Base-by-base conservation (phyloP, 2,113 vertebrate species). In the Pygoscelis antarcticus region DNA sequence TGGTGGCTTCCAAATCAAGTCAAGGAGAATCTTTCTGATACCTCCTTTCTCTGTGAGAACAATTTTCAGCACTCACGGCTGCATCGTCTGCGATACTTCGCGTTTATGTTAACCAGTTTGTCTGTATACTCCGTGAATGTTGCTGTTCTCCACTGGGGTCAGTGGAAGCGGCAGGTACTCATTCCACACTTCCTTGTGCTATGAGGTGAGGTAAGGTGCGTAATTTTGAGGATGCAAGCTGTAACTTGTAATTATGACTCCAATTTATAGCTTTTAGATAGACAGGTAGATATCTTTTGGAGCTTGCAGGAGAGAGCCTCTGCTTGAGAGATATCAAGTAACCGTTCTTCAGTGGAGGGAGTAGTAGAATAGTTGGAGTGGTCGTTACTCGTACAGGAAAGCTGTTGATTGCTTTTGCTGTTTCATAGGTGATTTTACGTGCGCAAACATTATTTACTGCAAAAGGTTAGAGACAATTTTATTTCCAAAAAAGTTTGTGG, bases 21-120 rank as follows among this genome's bases (percentile, higher is more conserved):
- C 61, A 54, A 9, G 26, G 52, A 36, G 13, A 62, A 42, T 22
- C 18, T 11, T 84, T 42, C 54, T 12, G 12, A 13, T 20, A 2
- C 4, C 32, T 49, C 38, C 80, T 12, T 46, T 70, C 11, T 23
- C 38, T 6, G 0, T 16, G 51, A 51, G 26, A 26, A 29, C 62
- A 1, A 4, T 51, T 94, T 87, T 38, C 72, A 66, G 8, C 32
- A 6, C 27, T 61, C 14, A 0, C 19, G 36, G 47, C n/a, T 55
- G 25, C 32, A 1, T 21, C 6, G 0, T 32, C 11, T 2, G 22
- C 25, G 30, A 2, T 46, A 11, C 7, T 54, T 4, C 0, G 36
- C 65, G 10, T 52, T 47, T 16, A 0, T 13, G 1, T 55, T 27
- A 69, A 3, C 6, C 3, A 2, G 7, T 10, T 78, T 32, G 25